These are phyloP conservation scores for Diorhabda elongata DNA, from an alignment of 1,140 invertebrate species.

Conservation along the genomic window DNA sequence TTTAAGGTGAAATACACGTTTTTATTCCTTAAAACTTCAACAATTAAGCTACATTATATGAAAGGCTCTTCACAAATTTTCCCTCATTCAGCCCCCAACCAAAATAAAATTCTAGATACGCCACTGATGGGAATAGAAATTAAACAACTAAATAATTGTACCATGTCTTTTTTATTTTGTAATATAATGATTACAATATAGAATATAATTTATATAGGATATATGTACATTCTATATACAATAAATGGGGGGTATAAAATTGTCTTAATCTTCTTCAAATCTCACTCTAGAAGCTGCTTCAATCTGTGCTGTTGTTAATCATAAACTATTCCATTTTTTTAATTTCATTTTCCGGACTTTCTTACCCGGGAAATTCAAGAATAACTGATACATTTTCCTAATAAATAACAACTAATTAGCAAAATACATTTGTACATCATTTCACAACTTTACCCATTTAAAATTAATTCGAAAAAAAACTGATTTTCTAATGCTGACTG, in stretches of 20 bases:
- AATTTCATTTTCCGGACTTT: slow-evolving; percentile 22
- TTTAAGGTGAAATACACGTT: no score
- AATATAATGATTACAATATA: background rate
- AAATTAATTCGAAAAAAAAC: no score
- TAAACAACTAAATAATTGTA: no score
- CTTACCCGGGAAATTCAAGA: slow-evolving; percentile 21
- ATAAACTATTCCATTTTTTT: slow-evolving; percentile 23
- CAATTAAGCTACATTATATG: no score
- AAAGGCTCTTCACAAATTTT: no score
- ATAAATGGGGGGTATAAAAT: slow-evolving; percentile 10
- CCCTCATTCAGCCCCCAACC: no score
- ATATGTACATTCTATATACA: slow-evolving; percentile 20
- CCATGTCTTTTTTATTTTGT: no score
- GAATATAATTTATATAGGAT: slow-evolving; percentile 3
- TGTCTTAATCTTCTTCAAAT: slow-evolving; percentile 1
- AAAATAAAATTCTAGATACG: no score
- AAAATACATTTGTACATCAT: background rate
- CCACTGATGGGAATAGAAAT: no score
- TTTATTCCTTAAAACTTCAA: no score
- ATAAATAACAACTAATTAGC: slow-evolving; percentile 21
- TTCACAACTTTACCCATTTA: no score
- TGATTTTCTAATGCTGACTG: no score
- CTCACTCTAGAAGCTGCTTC: slow-evolving; percentile 18
- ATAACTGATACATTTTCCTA: slow-evolving; percentile 23
- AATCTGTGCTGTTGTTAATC: slow-evolving; percentile 10